Evolutionary conservation across 2,113 vertebrate species (phyloP).

Genomic region (Alces alces): DNA sequence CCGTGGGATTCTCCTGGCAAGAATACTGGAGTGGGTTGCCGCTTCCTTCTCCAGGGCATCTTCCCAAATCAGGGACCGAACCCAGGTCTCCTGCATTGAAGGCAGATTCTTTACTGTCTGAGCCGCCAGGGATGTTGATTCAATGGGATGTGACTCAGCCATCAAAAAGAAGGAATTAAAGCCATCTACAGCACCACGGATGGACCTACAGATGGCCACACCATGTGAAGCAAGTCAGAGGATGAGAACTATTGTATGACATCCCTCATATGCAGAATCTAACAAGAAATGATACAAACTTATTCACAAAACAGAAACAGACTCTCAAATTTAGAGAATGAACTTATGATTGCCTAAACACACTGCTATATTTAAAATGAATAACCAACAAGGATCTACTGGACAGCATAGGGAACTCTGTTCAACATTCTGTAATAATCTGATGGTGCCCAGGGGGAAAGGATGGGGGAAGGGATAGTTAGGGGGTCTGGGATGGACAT

Average conservation of each 20-base stretch:
- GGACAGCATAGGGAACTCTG: no score
- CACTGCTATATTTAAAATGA: no score
- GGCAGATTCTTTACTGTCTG: not conserved
- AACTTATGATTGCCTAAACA: not conserved
- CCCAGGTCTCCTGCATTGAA: not conserved
- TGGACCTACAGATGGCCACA: not conserved
- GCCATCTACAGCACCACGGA: not conserved
- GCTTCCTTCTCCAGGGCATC: not conserved
- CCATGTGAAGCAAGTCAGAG: not conserved
- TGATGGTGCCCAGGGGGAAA: no score
- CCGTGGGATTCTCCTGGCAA: not conserved
- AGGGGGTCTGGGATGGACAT: no score
- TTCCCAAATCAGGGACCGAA: not conserved
- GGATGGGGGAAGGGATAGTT: no score
- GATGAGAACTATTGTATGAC: not conserved
- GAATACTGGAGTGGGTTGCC: not conserved
- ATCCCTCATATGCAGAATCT: not conserved
- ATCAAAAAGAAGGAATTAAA: not conserved
- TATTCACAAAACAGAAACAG: not conserved
- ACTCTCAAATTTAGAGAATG: rapidly evolving
- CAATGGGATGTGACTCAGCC: not conserved
- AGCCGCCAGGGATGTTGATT: not conserved
- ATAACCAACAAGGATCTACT: no score
- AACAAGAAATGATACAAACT: not conserved
- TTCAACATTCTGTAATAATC: no score